Conservation (phyloP, 2,797 vertebrate genomes). For the Lates japonicus region DNA sequence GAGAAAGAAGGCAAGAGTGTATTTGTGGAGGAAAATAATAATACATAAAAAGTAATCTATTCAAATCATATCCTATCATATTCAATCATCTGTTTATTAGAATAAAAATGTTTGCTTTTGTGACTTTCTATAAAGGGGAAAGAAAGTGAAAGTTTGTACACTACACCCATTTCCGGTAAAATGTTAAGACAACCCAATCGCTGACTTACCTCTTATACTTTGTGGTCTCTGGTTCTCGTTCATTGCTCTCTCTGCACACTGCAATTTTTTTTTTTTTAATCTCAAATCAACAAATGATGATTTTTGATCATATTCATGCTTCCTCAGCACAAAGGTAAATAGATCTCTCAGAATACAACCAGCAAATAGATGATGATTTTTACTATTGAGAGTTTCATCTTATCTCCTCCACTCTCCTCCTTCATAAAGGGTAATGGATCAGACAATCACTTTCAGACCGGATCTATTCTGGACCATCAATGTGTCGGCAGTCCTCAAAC, state of each 20-base stretch:
- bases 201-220: background rate
- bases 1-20: too few species aligned
- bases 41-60: too few species aligned
- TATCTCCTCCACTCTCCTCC: constrained; percentile 69
- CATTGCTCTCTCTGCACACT: background rate
- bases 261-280: constrained; percentile 46
- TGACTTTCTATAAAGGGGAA: too few species aligned
- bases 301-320: constrained; percentile 37
- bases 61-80: too few species aligned
- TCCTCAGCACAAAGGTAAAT: constrained; percentile 56
- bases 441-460: constrained; percentile 83
- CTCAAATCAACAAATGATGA: constrained; percentile 33
- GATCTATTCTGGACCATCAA: constrained; percentile 85
- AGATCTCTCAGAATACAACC: constrained; percentile 52
- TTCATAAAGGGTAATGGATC: constrained; percentile 85
- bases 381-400: constrained; percentile 59
- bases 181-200: background rate
- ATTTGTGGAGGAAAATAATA: too few species aligned
- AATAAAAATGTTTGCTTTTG: too few species aligned
- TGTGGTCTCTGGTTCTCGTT: background rate
- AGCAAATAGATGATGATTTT: constrained; percentile 72
- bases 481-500: constrained; percentile 85
- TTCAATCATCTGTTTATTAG: too few species aligned
- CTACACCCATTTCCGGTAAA: background rate
- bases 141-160: too few species aligned